Conservation (phyloP, 2,797 vertebrate species). For the Enoplosus armatus region DNA sequence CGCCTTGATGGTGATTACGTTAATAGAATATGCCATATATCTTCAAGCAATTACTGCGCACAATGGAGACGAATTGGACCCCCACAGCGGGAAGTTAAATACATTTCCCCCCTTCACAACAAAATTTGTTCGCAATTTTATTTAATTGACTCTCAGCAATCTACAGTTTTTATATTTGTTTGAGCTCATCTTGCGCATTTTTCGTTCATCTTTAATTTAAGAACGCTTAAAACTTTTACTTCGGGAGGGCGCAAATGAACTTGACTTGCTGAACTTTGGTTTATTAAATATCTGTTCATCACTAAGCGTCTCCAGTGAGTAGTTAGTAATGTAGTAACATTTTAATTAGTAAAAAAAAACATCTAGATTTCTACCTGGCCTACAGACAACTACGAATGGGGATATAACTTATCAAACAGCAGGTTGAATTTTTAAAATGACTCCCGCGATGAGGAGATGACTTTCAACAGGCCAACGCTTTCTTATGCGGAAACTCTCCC, state of each 20-base stretch:
- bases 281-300: conserved; percentile 4
- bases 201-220: conserved; percentile 3
- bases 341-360: neutral
- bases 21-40: conserved; percentile 97
- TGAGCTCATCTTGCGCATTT: neutral
- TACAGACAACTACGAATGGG: neutral
- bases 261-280: neutral
- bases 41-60: conserved; percentile 93
- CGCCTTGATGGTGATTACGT: conserved; percentile 90
- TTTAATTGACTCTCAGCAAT: conserved; percentile 72
- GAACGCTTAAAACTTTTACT: neutral
- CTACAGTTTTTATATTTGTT: conserved; percentile 13
- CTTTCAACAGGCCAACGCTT: conserved; percentile 1
- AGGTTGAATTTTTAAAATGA: neutral
- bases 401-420: neutral
- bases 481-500: conserved; percentile 3
- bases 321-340: too few relatives aligned
- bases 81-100: conserved; percentile 90
- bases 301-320: neutral
- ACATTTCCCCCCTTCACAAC: conserved; percentile 85
- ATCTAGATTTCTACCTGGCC: neutral
- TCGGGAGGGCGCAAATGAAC: neutral
- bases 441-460: neutral
- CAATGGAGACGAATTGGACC: conserved; percentile 87
- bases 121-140: conserved; percentile 83